Evolutionary conservation across 2,888 invertebrate species (phyloP).

Genomic region (Psylliodes chrysocephalus): DNA sequence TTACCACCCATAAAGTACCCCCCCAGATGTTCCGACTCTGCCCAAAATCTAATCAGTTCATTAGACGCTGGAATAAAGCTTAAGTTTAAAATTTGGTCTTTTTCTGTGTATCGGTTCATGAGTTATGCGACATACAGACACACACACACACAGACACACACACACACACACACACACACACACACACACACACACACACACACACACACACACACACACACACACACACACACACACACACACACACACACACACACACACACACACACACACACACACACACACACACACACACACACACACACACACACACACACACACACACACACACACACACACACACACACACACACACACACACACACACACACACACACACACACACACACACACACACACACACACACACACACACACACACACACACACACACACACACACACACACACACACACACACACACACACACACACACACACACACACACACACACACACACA

Average conservation of each 20-base stretch:
- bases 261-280: constrained; percentile 18
- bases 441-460: constrained; percentile 18
- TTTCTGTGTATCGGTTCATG: no score
- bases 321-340: constrained; percentile 18
- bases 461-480: constrained; percentile 18
- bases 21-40: no score
- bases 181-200: constrained; percentile 18
- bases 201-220: constrained; percentile 18
- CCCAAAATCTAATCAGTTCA: no score
- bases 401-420: constrained; percentile 18
- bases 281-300: constrained; percentile 18
- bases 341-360: constrained; percentile 18
- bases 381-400: constrained; percentile 18
- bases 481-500: constrained; percentile 18
- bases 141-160: constrained; percentile 14
- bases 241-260: constrained; percentile 18
- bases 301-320: constrained; percentile 18
- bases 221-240: constrained; percentile 18
- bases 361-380: constrained; percentile 18
- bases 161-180: constrained; percentile 16
- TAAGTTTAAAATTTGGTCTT: no score
- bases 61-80: no score
- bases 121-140: no score
- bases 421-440: constrained; percentile 18
- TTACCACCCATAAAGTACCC: no score